phyloP scores from a whole-genome alignment of 2,113 vertebrate genomes.

The Gnathonemus echidnorhynchus region DNA sequence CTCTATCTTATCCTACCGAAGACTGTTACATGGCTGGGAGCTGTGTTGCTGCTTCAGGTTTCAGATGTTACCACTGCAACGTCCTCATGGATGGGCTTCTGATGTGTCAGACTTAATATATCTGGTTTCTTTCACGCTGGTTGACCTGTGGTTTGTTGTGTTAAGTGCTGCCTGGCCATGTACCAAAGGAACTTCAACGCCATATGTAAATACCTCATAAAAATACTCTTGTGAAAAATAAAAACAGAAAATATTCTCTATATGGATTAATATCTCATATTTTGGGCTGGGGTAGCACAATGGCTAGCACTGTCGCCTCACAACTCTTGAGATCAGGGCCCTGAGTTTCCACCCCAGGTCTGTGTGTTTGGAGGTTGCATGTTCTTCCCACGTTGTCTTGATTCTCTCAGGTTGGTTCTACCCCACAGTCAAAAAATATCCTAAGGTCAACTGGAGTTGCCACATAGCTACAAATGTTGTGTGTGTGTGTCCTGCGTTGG shows the following conservation, averaged over 20 bases:
- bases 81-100: not conserved
- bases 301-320: not conserved
- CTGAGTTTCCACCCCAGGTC: not conserved
- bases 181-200: not conserved
- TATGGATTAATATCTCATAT: not conserved
- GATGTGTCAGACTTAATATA: not conserved
- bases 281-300: too few species aligned
- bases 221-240: not conserved
- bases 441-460: not conserved
- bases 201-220: not conserved
- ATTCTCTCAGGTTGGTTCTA: too few species aligned
- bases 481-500: not conserved
- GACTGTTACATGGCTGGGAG: too few species aligned
- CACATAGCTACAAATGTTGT: not conserved
- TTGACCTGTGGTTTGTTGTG: not conserved
- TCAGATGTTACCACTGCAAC: not conserved
- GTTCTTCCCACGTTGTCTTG: too few species aligned
- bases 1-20: not conserved
- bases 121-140: not conserved
- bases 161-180: not conserved
- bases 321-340: not conserved
- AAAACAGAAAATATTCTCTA: not conserved
- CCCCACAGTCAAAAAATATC: not conserved
- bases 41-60: not conserved
- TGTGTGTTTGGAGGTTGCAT: not conserved